phyloP scores from a whole-genome alignment of 2,113 vertebrate genomes.

The Marcusenius ussheri region DNA sequence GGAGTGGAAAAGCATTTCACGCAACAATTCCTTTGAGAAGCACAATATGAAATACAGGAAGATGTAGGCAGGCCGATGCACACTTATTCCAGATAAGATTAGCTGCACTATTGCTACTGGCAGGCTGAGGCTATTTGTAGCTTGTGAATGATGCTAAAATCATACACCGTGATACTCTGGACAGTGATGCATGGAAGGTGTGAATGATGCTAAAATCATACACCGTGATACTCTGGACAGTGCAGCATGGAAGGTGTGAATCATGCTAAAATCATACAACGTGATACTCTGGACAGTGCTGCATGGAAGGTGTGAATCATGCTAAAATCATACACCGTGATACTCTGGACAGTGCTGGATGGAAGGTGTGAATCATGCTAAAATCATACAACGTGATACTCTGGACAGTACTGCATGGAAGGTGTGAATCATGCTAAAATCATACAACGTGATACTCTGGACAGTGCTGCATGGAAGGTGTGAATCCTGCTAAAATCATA shows the following conservation, averaged over 20 bases:
- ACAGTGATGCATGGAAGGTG: background rate
- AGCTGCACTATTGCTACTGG: background rate
- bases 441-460: background rate
- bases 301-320: too few relatives aligned
- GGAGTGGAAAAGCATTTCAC: background rate
- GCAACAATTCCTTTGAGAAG: background rate
- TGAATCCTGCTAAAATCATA: too few relatives aligned
- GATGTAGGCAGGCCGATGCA: slow-evolving; percentile 57
- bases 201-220: too few relatives aligned
- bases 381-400: too few relatives aligned
- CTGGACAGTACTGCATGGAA: too few relatives aligned
- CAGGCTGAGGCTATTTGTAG: background rate
- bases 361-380: too few relatives aligned
- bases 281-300: too few relatives aligned
- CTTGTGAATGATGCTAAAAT: background rate
- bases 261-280: too few relatives aligned
- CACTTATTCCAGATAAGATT: slow-evolving; percentile 34
- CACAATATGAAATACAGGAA: background rate
- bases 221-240: too few relatives aligned
- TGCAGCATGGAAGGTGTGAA: too few relatives aligned
- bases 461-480: background rate
- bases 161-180: background rate
- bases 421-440: background rate
- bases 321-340: too few relatives aligned
- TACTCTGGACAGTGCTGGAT: too few relatives aligned